Percentiles rank a stretch among this genome's conserved stretches.
phyloP scores from a whole-genome alignment of 2,113 vertebrate genomes.

The Eurypyga helias region DNA sequence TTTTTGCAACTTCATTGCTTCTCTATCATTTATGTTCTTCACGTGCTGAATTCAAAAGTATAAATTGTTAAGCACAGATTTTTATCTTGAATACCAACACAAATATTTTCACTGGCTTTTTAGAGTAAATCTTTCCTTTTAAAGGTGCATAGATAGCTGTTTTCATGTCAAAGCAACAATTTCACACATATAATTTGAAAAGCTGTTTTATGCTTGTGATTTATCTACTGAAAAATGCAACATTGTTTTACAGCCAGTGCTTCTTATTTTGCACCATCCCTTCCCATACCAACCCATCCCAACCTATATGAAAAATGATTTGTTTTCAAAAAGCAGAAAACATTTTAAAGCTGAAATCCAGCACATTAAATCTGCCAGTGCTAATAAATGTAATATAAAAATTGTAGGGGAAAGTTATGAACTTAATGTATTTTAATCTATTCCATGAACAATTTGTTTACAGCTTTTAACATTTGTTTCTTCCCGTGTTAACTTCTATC shows the following conservation, averaged over 20 bases:
- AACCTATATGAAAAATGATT: background rate
- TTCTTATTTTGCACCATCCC: background rate
- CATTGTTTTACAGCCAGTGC: background rate
- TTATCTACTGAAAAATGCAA: background rate
- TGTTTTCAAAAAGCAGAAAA: background rate
- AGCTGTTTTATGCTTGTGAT: background rate
- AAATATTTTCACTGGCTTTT: background rate
- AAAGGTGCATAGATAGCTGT: background rate
- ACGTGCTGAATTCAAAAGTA: background rate
- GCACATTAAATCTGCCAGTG: background rate
- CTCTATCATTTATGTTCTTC: background rate
- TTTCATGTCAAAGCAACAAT: background rate
- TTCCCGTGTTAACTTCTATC: background rate
- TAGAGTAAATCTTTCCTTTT: background rate
- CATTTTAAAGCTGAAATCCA: background rate
- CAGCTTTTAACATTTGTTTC: background rate
- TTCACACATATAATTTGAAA: background rate
- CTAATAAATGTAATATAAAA: background rate
- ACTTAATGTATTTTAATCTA: background rate
- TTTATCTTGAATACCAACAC: background rate
- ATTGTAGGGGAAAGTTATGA: background rate
- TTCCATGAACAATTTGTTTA: background rate
- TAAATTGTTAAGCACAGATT: background rate
- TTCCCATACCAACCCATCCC: background rate
- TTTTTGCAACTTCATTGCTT: background rate